phyloP scores from a whole-genome alignment of 1,140 invertebrate genomes.

The Trichomalopsis sarcophagae region DNA sequence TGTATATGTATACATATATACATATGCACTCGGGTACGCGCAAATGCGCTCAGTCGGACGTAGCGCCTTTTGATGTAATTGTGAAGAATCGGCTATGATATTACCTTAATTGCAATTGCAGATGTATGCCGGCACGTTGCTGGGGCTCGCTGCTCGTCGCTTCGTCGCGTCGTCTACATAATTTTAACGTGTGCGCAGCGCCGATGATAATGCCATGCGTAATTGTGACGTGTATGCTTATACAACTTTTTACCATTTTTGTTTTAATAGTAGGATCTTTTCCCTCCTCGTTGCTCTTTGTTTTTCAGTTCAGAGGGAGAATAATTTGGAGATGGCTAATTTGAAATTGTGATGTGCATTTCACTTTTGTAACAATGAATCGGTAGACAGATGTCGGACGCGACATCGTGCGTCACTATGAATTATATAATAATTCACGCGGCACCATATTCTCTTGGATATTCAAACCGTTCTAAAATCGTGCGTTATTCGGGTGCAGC shows the following conservation, averaged over 20 bases:
- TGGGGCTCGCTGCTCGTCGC: background rate
- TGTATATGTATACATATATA: background rate
- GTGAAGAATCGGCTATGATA: constrained; percentile 31
- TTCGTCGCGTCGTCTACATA: background rate
- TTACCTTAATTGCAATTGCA: constrained; percentile 36
- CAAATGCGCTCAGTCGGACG: background rate
- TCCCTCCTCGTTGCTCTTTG: background rate
- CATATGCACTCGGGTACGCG: background rate
- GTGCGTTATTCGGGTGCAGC: no score
- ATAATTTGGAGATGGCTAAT: background rate
- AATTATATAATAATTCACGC: no score
- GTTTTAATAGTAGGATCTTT: background rate
- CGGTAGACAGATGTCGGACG: no score
- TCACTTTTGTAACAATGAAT: background rate
- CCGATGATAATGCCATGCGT: background rate
- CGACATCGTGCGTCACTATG: no score
- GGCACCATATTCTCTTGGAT: no score
- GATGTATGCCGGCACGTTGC: background rate
- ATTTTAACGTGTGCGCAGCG: background rate
- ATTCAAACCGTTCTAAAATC: no score
- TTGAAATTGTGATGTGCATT: background rate
- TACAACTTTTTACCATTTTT: background rate
- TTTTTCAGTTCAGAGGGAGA: background rate
- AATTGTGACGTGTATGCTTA: background rate
- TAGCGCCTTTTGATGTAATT: constrained; percentile 41